A percentile compares a stretch with the other conserved stretches of the same genome.
These are phyloP conservation scores for Sepioteuthis lessoniana DNA, from an alignment of 2,888 invertebrate species.

Conservation along the genomic window DNA sequence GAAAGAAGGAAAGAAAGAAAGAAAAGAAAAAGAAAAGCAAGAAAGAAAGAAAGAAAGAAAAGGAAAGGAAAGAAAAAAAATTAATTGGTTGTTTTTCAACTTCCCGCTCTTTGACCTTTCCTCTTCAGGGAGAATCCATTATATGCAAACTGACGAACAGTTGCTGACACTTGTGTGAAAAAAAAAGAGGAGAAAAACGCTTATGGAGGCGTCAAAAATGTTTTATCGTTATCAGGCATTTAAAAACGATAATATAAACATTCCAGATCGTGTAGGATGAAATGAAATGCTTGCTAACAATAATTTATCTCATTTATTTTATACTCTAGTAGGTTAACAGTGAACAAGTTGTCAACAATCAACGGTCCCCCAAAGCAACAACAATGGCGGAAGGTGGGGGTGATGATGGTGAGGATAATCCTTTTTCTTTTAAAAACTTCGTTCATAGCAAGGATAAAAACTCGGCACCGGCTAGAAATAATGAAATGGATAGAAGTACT, in stretches of 20 bases:
- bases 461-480: conserved; percentile 49
- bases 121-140: background rate
- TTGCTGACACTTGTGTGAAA: too few species aligned
- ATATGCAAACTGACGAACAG: too few species aligned
- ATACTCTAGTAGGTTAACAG: background rate
- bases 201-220: too few species aligned
- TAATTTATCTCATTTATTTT: background rate
- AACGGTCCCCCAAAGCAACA: conserved; percentile 11
- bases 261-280: too few species aligned
- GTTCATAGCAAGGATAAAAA: conserved; percentile 63
- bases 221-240: too few species aligned
- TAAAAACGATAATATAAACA: too few species aligned
- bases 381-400: conserved; percentile 68
- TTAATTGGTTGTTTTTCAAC: background rate
- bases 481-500: conserved; percentile 39
- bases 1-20: background rate
- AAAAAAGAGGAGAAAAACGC: too few species aligned
- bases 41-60: background rate
- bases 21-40: background rate
- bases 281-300: too few species aligned
- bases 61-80: background rate
- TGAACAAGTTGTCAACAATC: background rate
- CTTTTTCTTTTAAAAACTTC: conserved; percentile 73
- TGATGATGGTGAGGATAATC: conserved; percentile 66
- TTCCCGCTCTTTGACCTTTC: background rate